Conservation (phyloP, 2,888 invertebrate genomes). For the Drosophila greeni region DNA sequence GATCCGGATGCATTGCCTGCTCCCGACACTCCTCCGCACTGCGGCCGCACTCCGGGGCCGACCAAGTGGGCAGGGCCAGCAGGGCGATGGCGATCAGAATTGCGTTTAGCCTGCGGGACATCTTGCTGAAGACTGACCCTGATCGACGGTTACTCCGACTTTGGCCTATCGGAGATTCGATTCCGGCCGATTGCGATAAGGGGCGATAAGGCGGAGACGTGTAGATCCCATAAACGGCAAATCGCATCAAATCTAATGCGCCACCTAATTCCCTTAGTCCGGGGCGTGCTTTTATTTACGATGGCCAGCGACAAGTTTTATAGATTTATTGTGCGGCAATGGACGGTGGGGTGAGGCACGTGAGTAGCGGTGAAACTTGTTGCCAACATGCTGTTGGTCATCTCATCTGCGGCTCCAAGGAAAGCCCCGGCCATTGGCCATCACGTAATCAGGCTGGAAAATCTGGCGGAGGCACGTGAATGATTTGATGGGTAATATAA, state of each 20-base stretch:
- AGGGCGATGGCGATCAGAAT: constrained; percentile 31
- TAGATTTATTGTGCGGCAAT: constrained; percentile 52
- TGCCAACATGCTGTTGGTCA: constrained; percentile 17
- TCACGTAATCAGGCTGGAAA: constrained; percentile 40
- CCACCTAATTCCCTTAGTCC: constrained; percentile 39
- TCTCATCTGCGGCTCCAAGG: constrained; percentile 3
- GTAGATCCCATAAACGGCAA: constrained; percentile 44
- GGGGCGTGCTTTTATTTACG: constrained; percentile 59
- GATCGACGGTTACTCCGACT: background rate
- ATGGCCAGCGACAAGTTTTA: constrained; percentile 48
- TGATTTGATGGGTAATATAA: constrained; percentile 21
- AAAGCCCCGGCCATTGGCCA: constrained; percentile 8
- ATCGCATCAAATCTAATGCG: constrained; percentile 45
- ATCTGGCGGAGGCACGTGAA: constrained; percentile 31
- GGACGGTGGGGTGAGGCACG: constrained; percentile 45
- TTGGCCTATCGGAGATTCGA: constrained; percentile 28
- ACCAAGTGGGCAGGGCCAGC: constrained; percentile 30
- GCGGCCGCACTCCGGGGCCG: constrained; percentile 63
- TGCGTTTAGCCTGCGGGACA: constrained; percentile 52
- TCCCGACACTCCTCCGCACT: constrained; percentile 70
- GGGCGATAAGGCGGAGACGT: constrained; percentile 31
- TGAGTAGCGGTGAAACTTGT: constrained; percentile 40
- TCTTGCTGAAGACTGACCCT: constrained; percentile 51
- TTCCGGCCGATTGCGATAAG: constrained; percentile 56
- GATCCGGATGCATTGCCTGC: constrained; percentile 72